Evolutionary conservation across 1,140 invertebrate genomes (phyloP), one percentile per base, ranked within the genome.

Genomic region (Papilio machaon): DNA sequence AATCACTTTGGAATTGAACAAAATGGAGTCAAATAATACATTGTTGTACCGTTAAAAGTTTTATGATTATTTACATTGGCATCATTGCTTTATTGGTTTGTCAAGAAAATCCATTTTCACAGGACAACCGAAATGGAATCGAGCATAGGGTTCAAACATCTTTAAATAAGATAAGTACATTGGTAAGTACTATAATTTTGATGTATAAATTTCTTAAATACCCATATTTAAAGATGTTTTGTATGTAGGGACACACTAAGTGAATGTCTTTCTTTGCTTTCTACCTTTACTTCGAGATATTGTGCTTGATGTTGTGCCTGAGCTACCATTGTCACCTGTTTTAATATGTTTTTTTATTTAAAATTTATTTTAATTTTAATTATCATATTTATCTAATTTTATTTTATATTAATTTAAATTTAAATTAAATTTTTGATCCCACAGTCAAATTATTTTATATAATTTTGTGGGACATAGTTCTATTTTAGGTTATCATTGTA

Each of bases 271-370:
- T 54, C 23, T 38, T 54, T 13, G 19, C 5, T 74, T 80, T 87
- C 85, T 92, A 92, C 91, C 90, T 92, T 90, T 9, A 91, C 85
- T 88, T 87, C 87, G 82, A 92, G 84, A 82, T 84, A 89, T 81
- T 89, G 85, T 77, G 85, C 84, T 84, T 89, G 85, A 82, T 90
- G 54, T 58, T 58, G 54, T 58, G 54, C 54, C n/a, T 58, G 87
- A 79, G 87, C 87, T 38, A 87, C 85, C 86, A 89, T 89, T 79
- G 49, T 81, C 70, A 75, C 73, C 23, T 82, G 46, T 84, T 60
- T 76, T 81, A 38, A 17, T 74, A 67, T 23, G 13, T 52, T 52
- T 58, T 76, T 23, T 2, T 17, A n/a, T n/a, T n/a, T n/a, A n/a
- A n/a, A n/a, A n/a, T n/a, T n/a, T n/a, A n/a, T n/a, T n/a, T n/a